These are phyloP conservation scores for Eumacrocentrus americanus DNA, from an alignment of 2,888 invertebrate genomes.

Conservation along the genomic window DNA sequence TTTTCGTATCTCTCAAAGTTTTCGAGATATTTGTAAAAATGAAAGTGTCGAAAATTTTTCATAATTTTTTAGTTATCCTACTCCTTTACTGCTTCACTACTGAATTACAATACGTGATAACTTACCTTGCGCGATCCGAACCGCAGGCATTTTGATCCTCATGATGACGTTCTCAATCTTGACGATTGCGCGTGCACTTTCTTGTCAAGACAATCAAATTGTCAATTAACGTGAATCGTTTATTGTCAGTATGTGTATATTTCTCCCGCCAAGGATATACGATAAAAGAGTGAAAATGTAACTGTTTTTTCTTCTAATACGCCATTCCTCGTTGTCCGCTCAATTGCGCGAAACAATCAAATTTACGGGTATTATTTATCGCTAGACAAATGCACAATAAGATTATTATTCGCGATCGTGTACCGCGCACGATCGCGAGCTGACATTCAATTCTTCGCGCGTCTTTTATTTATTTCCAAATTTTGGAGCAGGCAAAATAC, in stretches of 20 bases:
- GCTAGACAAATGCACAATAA: background rate
- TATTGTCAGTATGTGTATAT: slow-evolving; percentile 37
- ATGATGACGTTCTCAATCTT: slow-evolving; percentile 68
- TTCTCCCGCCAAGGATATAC: background rate
- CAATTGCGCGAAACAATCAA: slow-evolving; percentile 14
- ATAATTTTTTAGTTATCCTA: no score
- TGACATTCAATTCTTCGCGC: slow-evolving; percentile 6
- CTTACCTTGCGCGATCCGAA: slow-evolving; percentile 94
- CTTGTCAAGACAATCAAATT: background rate
- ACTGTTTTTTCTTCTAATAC: slow-evolving; percentile 3
- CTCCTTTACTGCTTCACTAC: no score
- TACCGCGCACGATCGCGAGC: background rate
- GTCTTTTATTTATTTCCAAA: background rate
- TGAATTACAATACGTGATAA: no score
- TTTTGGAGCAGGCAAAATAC: background rate
- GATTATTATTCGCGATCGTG: background rate
- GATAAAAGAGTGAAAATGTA: background rate
- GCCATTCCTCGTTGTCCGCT: slow-evolving; percentile 18
- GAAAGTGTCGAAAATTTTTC: no score
- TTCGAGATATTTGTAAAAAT: slow-evolving; percentile 3
- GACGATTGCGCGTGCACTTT: slow-evolving; percentile 3
- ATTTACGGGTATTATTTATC: background rate
- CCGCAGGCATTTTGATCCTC: slow-evolving; percentile 98
- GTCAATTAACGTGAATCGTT: slow-evolving; percentile 25
- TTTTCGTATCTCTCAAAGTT: no score